Base-by-base conservation (phyloP, 1,140 invertebrate species). In the Orchestia grillus region DNA sequence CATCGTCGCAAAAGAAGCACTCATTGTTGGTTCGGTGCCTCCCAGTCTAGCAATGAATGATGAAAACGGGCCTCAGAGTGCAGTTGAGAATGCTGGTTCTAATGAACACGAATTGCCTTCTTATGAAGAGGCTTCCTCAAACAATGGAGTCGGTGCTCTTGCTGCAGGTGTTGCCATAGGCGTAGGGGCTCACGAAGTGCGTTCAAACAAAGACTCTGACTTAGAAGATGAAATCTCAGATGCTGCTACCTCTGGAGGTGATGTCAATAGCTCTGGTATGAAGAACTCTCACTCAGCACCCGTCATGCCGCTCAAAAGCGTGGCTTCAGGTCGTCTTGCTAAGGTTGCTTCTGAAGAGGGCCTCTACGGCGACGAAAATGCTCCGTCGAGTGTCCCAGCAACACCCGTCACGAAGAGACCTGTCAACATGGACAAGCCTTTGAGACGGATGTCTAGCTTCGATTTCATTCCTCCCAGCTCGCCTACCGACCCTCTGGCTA, bases 391-490 rank as follows among this genome's bases (percentile, higher is more conserved):
- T 92, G 96, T 96, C 36, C 96, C 96, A 1, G 62, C 44, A 36
- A 96, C 96, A 45, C 96, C 96, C 19, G 95, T 96, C 42, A 41
- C 91, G 0, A 88, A 95, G 36, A 95, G 95, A 45, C 47, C 96
- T 95, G 8, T 44, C 92, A 96, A 97, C 45, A 96, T 96, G 0
- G n/a, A 90, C 40, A 97, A 97, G 44, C n/a, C 92, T 19, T 87
- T 97, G 44, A 95, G 44, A 44, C 90, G 96, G 44, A 96, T 62
- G 23, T 97, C 97, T 23, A 97, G 97, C 28, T 97, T 97, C 94
- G 96, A 96, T 87, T 96, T 92, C 44, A 97, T 97, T 42, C 97
- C 97, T 40, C 97, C 97, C 42, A 96, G 96, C 40, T 96, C 96
- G 0, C 96, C 96, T 42, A 96, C 96, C 41, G 96, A 96, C 87